Base-by-base conservation (phyloP, 2,888 invertebrate species). In the Linnaemya tessellans region DNA sequence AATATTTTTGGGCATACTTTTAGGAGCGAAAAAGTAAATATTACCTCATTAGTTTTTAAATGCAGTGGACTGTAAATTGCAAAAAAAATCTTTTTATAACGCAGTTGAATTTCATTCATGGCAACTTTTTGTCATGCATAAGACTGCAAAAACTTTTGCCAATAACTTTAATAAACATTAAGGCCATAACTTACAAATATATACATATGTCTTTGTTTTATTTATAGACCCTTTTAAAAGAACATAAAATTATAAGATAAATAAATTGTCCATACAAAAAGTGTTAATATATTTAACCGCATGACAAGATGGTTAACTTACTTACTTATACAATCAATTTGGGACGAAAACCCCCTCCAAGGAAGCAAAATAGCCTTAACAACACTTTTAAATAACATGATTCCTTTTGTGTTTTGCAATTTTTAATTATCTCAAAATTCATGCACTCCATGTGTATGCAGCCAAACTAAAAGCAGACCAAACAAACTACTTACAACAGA, bases 371-470 rank as follows among this genome's bases (percentile, higher is more conserved):
- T 62, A 60, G 41, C 13, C 13, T 58, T 56, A 22, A 75, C 20
- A 81, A 54, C 46, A 51, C 46, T 49, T 80, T 80, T 80, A 79
- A 82, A 80, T 67, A 41, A 85, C 82, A 85, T 85, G 82, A 85
- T 85, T 80, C 73, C 77, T 79, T 79, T 74, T 30, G 51, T 75
- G 79, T 85, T 75, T 64, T 85, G 71, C 64, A 73, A 77, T 82
- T 78, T 83, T 82, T 85, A 85, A 85, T 85, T 85, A 85, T 85
- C 79, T 85, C 75, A 80, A 77, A 82, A 82, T 65, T 71, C 79
- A 82, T 65, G 80, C 11, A 54, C 9, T 49, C 18, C n/a, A n/a
- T n/a, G n/a, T n/a, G 11, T 64, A 74, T 49, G 71, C 35, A 68
- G 65, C 3, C 11, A 58, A 58, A 54, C 15, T 30, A 54, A 51